phyloP scores from a whole-genome alignment of 2,113 vertebrate species.

The Sphyrna mokarran region DNA sequence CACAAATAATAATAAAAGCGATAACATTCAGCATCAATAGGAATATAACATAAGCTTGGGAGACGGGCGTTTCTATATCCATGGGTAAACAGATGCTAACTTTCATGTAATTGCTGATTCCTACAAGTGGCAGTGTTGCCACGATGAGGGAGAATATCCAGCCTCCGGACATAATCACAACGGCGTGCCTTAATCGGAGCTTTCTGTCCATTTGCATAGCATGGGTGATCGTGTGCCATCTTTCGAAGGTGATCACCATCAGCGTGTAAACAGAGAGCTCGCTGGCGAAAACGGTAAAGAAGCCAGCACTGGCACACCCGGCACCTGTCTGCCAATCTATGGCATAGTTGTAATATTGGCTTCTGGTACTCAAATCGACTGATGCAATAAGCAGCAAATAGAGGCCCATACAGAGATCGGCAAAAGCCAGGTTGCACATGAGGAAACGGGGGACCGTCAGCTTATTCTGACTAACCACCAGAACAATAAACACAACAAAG shows the following conservation, averaged over 20 bases:
- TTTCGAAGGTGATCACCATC: slow-evolving; percentile 76
- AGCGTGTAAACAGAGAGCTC: slow-evolving; percentile 86
- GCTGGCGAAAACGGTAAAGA: slow-evolving; percentile 83
- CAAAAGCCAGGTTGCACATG: slow-evolving; percentile 85
- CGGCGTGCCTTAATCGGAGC: slow-evolving; percentile 66
- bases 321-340: slow-evolving; percentile 81
- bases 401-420: slow-evolving; percentile 84
- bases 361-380: slow-evolving; percentile 68
- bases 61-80: slow-evolving; percentile 70
- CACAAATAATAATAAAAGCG: slow-evolving; percentile 75
- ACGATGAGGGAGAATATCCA: slow-evolving; percentile 74
- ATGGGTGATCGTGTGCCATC: slow-evolving; percentile 86
- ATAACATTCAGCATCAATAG: slow-evolving; percentile 70
- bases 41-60: slow-evolving; percentile 75
- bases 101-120: slow-evolving; percentile 83
- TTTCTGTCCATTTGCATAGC: slow-evolving; percentile 77
- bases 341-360: slow-evolving; percentile 85
- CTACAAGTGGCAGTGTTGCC: slow-evolving; percentile 72
- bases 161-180: slow-evolving; percentile 68
- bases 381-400: slow-evolving; percentile 83
- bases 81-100: slow-evolving; percentile 93
- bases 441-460: slow-evolving; percentile 80
- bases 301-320: slow-evolving; percentile 72
- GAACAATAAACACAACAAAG: slow-evolving; percentile 66
- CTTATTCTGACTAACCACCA: slow-evolving; percentile 72